phyloP scores from a whole-genome alignment of 2,113 vertebrate species.

The Agelaius tricolor region DNA sequence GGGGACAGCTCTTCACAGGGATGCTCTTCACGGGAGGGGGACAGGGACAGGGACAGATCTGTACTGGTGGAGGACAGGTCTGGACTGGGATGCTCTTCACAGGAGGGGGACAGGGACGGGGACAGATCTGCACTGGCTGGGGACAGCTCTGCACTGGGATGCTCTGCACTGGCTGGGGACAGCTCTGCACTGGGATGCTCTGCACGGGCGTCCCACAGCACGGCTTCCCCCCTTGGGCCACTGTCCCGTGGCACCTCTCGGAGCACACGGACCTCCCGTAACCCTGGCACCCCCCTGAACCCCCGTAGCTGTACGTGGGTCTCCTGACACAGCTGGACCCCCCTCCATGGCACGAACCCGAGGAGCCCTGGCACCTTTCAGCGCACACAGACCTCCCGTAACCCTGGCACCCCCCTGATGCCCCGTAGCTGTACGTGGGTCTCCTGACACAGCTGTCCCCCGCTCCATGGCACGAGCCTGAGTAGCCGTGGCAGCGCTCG shows the following conservation, averaged over 20 bases:
- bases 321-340: not conserved
- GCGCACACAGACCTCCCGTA: not conserved
- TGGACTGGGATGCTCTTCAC: not conserved
- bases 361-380: not conserved
- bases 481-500: not conserved
- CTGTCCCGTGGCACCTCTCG: not conserved
- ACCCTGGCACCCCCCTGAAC: not conserved
- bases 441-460: not conserved
- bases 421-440: not conserved
- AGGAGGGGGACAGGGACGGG: not conserved
- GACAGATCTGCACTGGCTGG: not conserved
- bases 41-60: not conserved
- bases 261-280: not conserved
- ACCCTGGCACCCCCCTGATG: not conserved
- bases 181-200: not conserved
- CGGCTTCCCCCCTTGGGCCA: not conserved
- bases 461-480: accelerated
- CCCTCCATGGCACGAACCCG: not conserved
- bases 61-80: not conserved
- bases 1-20: not conserved
- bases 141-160: not conserved
- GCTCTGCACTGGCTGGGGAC: not conserved
- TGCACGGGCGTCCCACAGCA: not conserved
- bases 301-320: not conserved
- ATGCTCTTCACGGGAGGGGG: not conserved